phyloP scores from a whole-genome alignment of 2,113 vertebrate species.

The Malurus melanocephalus region DNA sequence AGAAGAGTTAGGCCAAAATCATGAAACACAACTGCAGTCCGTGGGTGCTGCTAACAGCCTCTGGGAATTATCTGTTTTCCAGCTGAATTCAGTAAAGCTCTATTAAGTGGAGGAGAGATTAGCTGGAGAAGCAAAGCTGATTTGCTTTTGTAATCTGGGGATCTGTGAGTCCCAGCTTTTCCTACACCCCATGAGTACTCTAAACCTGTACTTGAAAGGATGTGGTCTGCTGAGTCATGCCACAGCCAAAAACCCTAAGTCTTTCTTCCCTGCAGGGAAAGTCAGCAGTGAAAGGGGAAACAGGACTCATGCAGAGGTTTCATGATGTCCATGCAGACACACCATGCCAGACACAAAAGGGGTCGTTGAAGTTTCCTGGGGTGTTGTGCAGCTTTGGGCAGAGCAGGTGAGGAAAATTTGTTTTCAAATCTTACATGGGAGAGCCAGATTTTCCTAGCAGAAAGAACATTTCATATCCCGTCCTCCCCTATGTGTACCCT shows the following conservation, averaged over 20 bases:
- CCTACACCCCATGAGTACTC: background rate
- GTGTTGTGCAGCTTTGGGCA: background rate
- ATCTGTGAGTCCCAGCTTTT: background rate
- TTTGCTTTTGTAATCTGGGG: slow-evolving; percentile 21
- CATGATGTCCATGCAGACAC: background rate
- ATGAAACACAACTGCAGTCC: background rate
- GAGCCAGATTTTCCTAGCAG: background rate
- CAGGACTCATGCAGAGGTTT: background rate
- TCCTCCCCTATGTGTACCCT: fast-evolving
- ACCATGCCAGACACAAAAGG: background rate
- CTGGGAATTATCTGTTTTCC: background rate
- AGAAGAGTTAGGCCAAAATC: background rate
- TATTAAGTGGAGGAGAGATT: slow-evolving; percentile 23
- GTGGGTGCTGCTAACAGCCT: background rate
- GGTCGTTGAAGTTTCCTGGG: background rate
- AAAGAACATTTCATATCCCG: background rate
- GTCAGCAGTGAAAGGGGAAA: background rate
- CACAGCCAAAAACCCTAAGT: background rate
- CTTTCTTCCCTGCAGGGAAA: background rate
- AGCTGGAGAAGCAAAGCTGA: slow-evolving; percentile 11
- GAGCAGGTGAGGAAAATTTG: background rate
- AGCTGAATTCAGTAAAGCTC: background rate
- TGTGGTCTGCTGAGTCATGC: background rate
- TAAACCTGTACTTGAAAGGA: slow-evolving; percentile 1
- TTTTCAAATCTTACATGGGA: background rate